Percentiles rank a stretch among this genome's conserved stretches.
phyloP scores from a whole-genome alignment of 2,888 invertebrate species.

The Odontocolon sp. region DNA sequence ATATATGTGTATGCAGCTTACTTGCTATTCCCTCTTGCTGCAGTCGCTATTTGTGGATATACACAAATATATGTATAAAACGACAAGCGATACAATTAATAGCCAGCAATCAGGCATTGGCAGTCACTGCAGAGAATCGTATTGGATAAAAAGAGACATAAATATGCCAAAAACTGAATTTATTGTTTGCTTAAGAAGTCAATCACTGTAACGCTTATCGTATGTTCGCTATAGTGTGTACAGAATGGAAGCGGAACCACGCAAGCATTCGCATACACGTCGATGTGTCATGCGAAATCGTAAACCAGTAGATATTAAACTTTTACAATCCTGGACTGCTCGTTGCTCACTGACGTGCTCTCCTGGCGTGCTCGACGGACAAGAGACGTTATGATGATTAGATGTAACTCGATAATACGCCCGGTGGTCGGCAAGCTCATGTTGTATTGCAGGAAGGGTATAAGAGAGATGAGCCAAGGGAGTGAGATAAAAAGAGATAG shows the following conservation, averaged over 20 bases:
- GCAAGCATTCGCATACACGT: slow-evolving; percentile 33
- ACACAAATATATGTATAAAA: neutral
- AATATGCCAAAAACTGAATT: too few relatives aligned
- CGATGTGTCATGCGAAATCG: slow-evolving; percentile 75
- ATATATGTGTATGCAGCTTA: slow-evolving; percentile 10
- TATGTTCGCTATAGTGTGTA: neutral
- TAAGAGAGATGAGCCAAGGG: neutral
- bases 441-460: slow-evolving; percentile 8
- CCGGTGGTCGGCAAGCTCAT: slow-evolving; percentile 54
- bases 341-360: slow-evolving; percentile 45
- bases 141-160: too few relatives aligned
- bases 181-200: too few relatives aligned
- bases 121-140: too few relatives aligned
- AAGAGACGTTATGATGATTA: slow-evolving; percentile 80
- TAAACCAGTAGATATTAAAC: slow-evolving; percentile 80
- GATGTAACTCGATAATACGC: slow-evolving; percentile 80
- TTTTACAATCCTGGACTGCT: slow-evolving; percentile 75
- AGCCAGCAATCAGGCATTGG: too few relatives aligned
- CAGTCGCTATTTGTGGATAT: neutral
- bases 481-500: slow-evolving; percentile 1
- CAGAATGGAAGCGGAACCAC: slow-evolving; percentile 27
- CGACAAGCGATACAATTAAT: too few relatives aligned
- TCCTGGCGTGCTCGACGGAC: slow-evolving; percentile 69
- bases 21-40: too few relatives aligned
- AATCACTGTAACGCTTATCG: neutral